A percentile compares a stretch with the other conserved stretches of the same genome.
Conservation (phyloP, 1,140 invertebrate species). For the Microplitis mediator region DNA sequence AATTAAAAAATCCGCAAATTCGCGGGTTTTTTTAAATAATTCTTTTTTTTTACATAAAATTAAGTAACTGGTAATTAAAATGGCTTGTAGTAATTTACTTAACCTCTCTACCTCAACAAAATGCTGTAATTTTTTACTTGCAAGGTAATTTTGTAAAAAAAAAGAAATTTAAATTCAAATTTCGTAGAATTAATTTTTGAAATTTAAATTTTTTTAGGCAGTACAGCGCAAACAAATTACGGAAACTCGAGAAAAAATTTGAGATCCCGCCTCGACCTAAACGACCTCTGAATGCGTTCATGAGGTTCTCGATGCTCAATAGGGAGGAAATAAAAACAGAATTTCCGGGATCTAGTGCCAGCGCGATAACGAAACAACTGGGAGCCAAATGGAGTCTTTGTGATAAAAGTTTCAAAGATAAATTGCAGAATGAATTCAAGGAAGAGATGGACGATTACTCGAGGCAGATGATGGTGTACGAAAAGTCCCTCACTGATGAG, state of each 20-base stretch:
- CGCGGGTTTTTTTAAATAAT: no score
- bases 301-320: not conserved
- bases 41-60: no score
- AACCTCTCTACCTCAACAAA: no score
- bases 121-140: no score
- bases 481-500: not conserved
- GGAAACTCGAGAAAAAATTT: not conserved
- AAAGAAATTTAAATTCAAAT: conserved; percentile 28
- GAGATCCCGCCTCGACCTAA: not conserved
- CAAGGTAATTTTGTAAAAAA: no score
- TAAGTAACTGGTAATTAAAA: no score
- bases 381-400: not conserved
- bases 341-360: not conserved
- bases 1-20: no score
- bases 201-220: conserved; percentile 41
- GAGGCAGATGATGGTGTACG: not conserved
- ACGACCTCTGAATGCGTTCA: not conserved
- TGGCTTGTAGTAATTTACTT: no score
- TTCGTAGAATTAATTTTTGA: conserved; percentile 57
- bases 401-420: not conserved
- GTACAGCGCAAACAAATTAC: not conserved
- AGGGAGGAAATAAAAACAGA: not conserved
- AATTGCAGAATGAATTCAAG: not conserved
- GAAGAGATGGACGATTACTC: not conserved
- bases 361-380: not conserved